A percentile compares a stretch with the other conserved stretches of the same genome.
Conservation (phyloP, 2,797 vertebrate species). For the Orientallactaga sibirica region DNA sequence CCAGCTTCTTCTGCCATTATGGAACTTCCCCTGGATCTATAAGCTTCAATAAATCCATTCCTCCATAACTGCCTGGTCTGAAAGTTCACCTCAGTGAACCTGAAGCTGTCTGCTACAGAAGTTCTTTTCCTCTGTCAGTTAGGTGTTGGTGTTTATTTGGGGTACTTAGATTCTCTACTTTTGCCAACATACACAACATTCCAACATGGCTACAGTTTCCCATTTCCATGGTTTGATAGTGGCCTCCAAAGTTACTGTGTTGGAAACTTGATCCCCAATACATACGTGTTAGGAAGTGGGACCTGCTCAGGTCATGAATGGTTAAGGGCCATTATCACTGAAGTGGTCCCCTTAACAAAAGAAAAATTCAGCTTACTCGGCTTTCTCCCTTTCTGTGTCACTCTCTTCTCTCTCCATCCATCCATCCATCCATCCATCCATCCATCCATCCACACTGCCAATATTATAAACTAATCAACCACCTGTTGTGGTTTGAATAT, state of each 20-base stretch:
- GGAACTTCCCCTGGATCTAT: no score
- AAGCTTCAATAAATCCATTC: no score
- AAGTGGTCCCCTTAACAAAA: not conserved
- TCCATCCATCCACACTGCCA: not conserved
- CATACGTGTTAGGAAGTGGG: not conserved
- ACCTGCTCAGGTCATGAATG: not conserved
- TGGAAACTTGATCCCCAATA: not conserved
- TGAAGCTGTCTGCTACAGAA: no score
- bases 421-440: not conserved
- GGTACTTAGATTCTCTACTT: constrained; percentile 29
- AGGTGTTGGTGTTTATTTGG: constrained; percentile 42
- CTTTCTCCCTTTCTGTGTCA: not conserved
- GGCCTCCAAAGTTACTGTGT: not conserved
- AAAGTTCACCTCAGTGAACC: no score
- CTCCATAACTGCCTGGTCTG: no score
- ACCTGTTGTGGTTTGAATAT: no score
- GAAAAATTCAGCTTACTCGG: not conserved
- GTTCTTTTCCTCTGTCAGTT: constrained; percentile 21
- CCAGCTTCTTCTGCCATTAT: no score
- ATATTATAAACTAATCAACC: not conserved
- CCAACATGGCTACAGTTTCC: not conserved
- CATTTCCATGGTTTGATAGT: not conserved
- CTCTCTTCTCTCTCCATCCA: not conserved
- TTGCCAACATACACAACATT: constrained; percentile 12
- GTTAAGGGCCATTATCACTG: not conserved